Base-by-base conservation (phyloP, 37 sponge, comb jelly and placozoan genomes). In the Agelas oroides region DNA sequence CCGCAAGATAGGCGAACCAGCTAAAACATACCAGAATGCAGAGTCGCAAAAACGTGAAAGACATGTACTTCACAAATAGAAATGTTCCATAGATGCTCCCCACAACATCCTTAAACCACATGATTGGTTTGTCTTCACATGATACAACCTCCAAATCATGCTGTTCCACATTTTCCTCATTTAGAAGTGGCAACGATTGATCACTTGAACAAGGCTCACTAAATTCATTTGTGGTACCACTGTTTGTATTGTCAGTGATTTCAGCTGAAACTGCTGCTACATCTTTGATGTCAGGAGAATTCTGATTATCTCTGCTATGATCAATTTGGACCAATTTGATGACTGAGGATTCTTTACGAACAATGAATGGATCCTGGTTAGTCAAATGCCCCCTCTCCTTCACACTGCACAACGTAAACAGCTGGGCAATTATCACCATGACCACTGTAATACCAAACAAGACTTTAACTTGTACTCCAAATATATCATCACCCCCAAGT, bases 21-120 rank as follows among this genome's bases (percentile, higher is more conserved):
- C 73, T 56, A 27, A 79, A 79, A 18, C 78, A 78, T 18, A 55
- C n/a, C 12, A 25, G 16, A 0, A 38, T 0, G 40, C 65, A 76
- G 34, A 84, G 69, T 8, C 24, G 55, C 52, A 31, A 76, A 40
- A 84, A 63, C 15, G 55, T 55, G 15, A 36, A 27, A 68, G 85
- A 84, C 77, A 75, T 75, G 76, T 75, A 53, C 23, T 55, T 37
- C 16, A 55, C 38, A 40, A 79, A 79, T 16, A 25, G 70, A 24
- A 71, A 23, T 2, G 60, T 65, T 8, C 62, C 58, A 27, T 25
- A 23, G 27, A 61, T 14, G 27, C 25, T 12, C 3, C 46, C 46
- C 3, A 46, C 8, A 46, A 46, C 8, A 12, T 46, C 46, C 46
- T 46, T 46, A 8, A 46, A 46, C 6, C 46, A 46, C 8, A 8